Percentiles rank a stretch among this genome's conserved stretches.
Conservation (phyloP, 2,888 invertebrate species). For the Scaptomyza caliginosa region DNA sequence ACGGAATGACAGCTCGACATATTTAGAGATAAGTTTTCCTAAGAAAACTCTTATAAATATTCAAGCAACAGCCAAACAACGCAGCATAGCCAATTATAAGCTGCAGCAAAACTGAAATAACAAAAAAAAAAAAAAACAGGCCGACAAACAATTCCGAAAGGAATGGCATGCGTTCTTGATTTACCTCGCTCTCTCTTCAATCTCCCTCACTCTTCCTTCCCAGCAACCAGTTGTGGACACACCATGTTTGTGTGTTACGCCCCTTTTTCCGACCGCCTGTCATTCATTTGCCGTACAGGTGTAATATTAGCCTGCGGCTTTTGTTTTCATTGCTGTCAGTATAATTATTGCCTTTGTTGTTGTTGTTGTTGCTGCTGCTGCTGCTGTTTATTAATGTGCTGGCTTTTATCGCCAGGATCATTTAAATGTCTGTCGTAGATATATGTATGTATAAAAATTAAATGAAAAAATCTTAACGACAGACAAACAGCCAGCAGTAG, state of each 20-base stretch:
- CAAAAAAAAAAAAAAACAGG: conserved; percentile 9
- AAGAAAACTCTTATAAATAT: conserved; percentile 62
- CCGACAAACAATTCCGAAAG: conserved; percentile 1
- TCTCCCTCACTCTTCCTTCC: not conserved
- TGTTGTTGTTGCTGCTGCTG: conserved; percentile 16
- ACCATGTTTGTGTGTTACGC: conserved; percentile 12
- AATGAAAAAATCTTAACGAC: conserved; percentile 69
- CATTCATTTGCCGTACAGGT: conserved; percentile 47
- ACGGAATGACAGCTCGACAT: not conserved
- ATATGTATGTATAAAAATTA: no score
- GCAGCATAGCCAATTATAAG: conserved; percentile 56
- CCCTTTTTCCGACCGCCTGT: conserved; percentile 3
- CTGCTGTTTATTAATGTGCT: conserved; percentile 35
- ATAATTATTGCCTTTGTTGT: conserved; percentile 17
- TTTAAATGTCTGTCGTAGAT: conserved; percentile 62
- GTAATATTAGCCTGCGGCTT: conserved; percentile 67
- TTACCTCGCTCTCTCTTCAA: not conserved
- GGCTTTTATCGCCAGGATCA: conserved; percentile 64
- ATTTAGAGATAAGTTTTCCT: conserved; percentile 36
- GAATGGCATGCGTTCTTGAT: not conserved
- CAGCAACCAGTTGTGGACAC: conserved; percentile 19
- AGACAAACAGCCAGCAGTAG: conserved; percentile 23
- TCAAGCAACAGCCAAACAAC: conserved; percentile 40
- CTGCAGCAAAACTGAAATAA: conserved; percentile 7
- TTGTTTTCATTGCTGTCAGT: conserved; percentile 55